phyloP scores from a whole-genome alignment of 1,140 invertebrate species.

The Drosophila simulans region DNA sequence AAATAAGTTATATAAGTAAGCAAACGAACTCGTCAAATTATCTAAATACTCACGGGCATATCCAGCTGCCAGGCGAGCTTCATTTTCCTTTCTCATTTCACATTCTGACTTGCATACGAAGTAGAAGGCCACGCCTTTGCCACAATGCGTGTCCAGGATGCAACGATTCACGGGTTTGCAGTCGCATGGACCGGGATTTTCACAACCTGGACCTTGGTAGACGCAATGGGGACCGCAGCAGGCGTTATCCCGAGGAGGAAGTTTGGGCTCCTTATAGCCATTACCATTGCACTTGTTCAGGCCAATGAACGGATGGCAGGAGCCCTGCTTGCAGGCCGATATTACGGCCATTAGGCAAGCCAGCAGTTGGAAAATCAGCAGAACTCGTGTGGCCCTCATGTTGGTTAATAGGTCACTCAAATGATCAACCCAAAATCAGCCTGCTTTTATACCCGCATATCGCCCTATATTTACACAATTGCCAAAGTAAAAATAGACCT shows the following conservation, averaged over 20 bases:
- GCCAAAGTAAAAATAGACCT: conserved; percentile 24
- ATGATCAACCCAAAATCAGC: neutral
- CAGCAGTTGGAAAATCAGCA: conserved; percentile 3
- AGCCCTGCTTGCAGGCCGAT: neutral
- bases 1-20: no score
- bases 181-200: neutral
- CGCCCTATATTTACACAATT: conserved; percentile 24
- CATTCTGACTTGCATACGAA: neutral
- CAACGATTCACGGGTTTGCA: neutral
- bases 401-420: neutral
- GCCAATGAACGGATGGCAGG: conserved; percentile 11
- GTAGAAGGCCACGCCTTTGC: neutral
- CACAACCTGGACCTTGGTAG: neutral
- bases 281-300: neutral
- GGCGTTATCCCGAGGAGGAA: conserved; percentile 31
- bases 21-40: neutral
- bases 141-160: conserved; percentile 31
- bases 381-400: conserved; percentile 14
- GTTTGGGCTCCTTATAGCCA: neutral
- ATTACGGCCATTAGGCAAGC: neutral
- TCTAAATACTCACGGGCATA: conserved; percentile 3
- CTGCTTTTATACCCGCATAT: conserved; percentile 26
- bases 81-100: neutral
- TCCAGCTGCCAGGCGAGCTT: neutral
- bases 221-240: conserved; percentile 31